Conservation (phyloP, 2,113 vertebrate species). For the Ariopsis seemanni region DNA sequence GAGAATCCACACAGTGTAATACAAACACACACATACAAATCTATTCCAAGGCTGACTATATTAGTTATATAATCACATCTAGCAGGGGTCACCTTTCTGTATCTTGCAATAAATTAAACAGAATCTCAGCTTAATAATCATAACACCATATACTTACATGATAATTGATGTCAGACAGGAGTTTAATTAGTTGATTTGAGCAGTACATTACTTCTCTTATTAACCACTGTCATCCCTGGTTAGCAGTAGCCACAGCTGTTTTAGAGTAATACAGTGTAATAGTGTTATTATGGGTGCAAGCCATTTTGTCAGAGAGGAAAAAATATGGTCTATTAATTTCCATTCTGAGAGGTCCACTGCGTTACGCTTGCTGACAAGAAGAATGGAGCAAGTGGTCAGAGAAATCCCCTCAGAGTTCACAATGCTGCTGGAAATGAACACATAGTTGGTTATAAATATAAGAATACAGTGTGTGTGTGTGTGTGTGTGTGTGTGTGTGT, state of each 20-base stretch:
- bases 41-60: constrained; percentile 4
- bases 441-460: constrained; percentile 43
- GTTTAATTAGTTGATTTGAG: constrained; percentile 37
- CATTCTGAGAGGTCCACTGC: constrained; percentile 6
- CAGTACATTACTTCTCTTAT: constrained; percentile 36
- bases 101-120: constrained; percentile 37
- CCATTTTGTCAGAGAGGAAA: neutral
- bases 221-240: constrained; percentile 36
- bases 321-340: constrained; percentile 16
- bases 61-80: constrained; percentile 41
- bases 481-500: constrained; percentile 34
- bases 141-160: constrained; percentile 35
- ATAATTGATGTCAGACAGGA: constrained; percentile 41
- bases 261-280: constrained; percentile 20
- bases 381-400: neutral
- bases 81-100: constrained; percentile 37
- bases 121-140: constrained; percentile 37
- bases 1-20: constrained; percentile 19
- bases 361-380: neutral
- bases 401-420: constrained; percentile 2
- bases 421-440: constrained; percentile 32
- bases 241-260: constrained; percentile 35
- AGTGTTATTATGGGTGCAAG: constrained; percentile 2
- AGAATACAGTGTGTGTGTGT: constrained; percentile 11
- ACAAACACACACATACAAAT: constrained; percentile 15